These are phyloP conservation scores for Phanerotoma sp. DNA, from an alignment of 2,888 invertebrate species.

Conservation along the genomic window DNA sequence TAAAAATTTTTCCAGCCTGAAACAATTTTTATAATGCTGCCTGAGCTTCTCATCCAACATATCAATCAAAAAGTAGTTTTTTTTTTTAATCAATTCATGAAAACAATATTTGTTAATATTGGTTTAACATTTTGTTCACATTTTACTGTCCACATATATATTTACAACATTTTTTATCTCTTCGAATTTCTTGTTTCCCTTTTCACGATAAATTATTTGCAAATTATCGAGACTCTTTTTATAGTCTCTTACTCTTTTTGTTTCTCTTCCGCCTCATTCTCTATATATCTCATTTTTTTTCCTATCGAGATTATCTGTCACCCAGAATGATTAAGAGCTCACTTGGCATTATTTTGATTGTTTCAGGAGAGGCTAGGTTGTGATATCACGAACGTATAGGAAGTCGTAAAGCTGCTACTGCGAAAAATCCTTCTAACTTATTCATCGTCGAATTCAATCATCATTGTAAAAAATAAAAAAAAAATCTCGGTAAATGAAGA, in stretches of 20 bases:
- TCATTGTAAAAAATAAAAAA: no score
- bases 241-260: no score
- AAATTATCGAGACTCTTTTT: no score
- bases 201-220: no score
- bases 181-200: slow-evolving; percentile 18
- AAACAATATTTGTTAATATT: background rate
- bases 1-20: slow-evolving; percentile 47
- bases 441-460: background rate
- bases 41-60: slow-evolving; percentile 49
- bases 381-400: slow-evolving; percentile 15
- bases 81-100: slow-evolving; percentile 23
- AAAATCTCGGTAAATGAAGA: no score
- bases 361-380: slow-evolving; percentile 62
- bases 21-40: slow-evolving; percentile 57
- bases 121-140: no score
- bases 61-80: slow-evolving; percentile 38
- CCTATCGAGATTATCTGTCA: slow-evolving; percentile 18
- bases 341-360: slow-evolving; percentile 59
- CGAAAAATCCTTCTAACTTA: background rate
- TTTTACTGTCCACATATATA: no score
- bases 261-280: no score
- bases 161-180: slow-evolving; percentile 19
- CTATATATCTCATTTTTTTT: slow-evolving; percentile 8
- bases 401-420: background rate
- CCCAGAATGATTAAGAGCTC: slow-evolving; percentile 42